Evolutionary conservation across 2,113 vertebrate genomes (phyloP), one percentile per base, ranked within the genome.

Genomic region (Tauraco erythrolophus): DNA sequence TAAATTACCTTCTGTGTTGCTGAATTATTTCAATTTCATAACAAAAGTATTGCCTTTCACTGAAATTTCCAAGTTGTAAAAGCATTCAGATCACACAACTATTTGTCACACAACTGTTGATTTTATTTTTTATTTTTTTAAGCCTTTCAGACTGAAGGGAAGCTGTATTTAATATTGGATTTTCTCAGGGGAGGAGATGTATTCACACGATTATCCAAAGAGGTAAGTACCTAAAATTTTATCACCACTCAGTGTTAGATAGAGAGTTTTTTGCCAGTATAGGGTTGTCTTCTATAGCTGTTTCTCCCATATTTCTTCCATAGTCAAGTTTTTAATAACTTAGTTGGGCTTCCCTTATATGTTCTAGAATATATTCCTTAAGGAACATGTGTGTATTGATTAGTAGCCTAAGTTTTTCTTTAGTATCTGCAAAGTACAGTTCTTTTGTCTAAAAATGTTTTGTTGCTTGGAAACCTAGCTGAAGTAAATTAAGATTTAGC

Each of bases 181-280:
- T 99, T 99, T 99, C 99, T 99, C 99, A 99, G 99, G 98, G 99
- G 99, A 98, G 99, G 99, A 98, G 99, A 99, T 98, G 99, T 99
- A 95, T 99, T 99, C 98, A 99, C 99, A 87, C 99, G 99, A 98
- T 99, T 99, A 99, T 99, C 99, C 98, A 99, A 99, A 99, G 99
- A 99, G 99, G 99, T 99, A 98, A 98, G 98, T 98, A 94, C 97
- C 68, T 95, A 60, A 84, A 79, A 95, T 93, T 94, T 72, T 95
- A 90, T 92, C 79, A 95, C 25, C 83, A 45, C 77, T 92, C 22
- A 58, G 2, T 85, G 53, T 60, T 91, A 75, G 14, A 27, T 14
- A 88, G 14, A 23, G 51, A 33, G 5, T 9, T 51, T 71, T 51
- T 83, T 70, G 25, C 41, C 68, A 51, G 30, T 84, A 19, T 13